These are phyloP conservation scores for Triplophysa rosa DNA, from an alignment of 2,113 vertebrate genomes.

Conservation along the genomic window DNA sequence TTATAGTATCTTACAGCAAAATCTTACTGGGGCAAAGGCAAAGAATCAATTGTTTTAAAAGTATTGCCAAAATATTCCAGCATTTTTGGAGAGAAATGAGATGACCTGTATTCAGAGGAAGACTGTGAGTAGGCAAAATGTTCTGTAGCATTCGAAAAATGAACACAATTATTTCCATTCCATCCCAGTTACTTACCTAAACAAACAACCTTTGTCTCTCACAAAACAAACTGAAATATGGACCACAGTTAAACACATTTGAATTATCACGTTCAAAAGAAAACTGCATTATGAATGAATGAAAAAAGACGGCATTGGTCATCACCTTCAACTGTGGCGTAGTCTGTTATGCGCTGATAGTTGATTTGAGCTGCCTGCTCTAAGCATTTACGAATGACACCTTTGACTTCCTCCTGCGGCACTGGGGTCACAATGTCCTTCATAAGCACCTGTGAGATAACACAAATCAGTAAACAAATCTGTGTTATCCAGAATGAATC, in stretches of 20 bases:
- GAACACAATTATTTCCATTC: not conserved
- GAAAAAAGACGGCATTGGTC: slow-evolving; percentile 37
- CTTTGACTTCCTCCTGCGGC: slow-evolving; percentile 97
- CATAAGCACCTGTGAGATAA: slow-evolving; percentile 88
- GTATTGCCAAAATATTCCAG: too few species aligned
- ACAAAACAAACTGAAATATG: slow-evolving; percentile 52
- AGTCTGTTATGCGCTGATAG: slow-evolving; percentile 95
- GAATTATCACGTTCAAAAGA: not conserved
- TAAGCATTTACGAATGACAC: slow-evolving; percentile 98
- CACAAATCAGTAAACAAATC: slow-evolving; percentile 10
- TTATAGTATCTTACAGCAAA: too few species aligned
- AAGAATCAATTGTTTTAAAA: too few species aligned
- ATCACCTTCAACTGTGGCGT: slow-evolving; percentile 99
- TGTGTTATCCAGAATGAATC: not conserved
- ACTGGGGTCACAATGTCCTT: slow-evolving; percentile 99
- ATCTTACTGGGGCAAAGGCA: too few species aligned
- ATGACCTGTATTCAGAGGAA: too few species aligned
- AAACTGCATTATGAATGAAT: slow-evolving; percentile 22
- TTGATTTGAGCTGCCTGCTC: slow-evolving; percentile 98
- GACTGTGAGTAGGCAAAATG: too few species aligned
- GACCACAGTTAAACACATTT: slow-evolving; percentile 9
- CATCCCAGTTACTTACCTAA: slow-evolving; percentile 38
- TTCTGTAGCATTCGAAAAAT: too few species aligned
- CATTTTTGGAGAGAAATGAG: too few species aligned
- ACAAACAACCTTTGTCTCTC: slow-evolving; percentile 36